Evolutionary conservation across 2,113 vertebrate species (phyloP).

Genomic region (Sinocyclocheilus grahami): DNA sequence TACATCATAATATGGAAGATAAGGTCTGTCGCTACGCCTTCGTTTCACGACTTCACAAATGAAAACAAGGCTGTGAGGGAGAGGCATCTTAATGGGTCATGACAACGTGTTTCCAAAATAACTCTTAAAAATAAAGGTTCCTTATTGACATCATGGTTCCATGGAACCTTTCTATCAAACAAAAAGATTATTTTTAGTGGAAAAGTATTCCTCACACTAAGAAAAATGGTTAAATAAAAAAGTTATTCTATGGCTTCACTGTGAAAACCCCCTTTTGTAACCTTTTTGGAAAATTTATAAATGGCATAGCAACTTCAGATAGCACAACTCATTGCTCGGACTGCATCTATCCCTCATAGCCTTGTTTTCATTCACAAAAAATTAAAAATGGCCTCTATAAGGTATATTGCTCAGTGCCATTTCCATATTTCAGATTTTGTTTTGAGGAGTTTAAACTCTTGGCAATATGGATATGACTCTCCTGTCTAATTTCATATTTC

Average conservation of each 20-base stretch:
- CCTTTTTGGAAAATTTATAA: too few relatives aligned
- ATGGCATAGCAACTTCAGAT: too few relatives aligned
- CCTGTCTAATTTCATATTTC: constrained; percentile 23
- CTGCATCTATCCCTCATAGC: background rate
- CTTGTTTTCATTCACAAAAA: background rate
- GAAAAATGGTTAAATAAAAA: too few relatives aligned
- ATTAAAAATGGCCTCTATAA: background rate
- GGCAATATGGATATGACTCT: background rate
- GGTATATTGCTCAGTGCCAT: background rate
- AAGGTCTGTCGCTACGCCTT: too few relatives aligned
- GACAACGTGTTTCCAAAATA: too few relatives aligned
- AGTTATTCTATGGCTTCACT: background rate
- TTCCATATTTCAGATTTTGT: background rate
- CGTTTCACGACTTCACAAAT: too few relatives aligned
- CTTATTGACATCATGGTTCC: background rate
- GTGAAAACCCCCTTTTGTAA: background rate
- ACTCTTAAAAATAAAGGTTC: too few relatives aligned
- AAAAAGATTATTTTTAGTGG: background rate
- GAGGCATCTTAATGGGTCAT: background rate
- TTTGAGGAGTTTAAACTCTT: background rate
- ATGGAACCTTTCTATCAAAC: background rate
- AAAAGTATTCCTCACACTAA: too few relatives aligned
- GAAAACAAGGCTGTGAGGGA: too few relatives aligned
- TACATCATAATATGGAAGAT: too few relatives aligned
- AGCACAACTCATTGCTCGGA: too few relatives aligned